A percentile compares a stretch with the other conserved stretches of the same genome.
Conservation (phyloP, 2,113 vertebrate species). For the Phalacrocorax pelagicus region DNA sequence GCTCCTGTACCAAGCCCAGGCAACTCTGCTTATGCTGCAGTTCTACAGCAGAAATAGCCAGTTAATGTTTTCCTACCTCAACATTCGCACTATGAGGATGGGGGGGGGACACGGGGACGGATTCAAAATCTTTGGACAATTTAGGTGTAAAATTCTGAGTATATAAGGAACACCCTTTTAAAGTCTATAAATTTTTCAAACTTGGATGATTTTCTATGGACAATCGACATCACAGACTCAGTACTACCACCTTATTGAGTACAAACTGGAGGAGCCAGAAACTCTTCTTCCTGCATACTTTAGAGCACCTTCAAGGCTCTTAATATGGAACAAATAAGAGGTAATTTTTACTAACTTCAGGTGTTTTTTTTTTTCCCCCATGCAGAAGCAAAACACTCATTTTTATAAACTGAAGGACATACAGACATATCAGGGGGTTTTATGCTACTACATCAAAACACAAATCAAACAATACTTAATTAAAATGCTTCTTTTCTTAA, state of each 20-base stretch:
- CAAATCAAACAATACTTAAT: not conserved
- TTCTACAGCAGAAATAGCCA: not conserved
- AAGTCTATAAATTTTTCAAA: not conserved
- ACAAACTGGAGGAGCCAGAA: not conserved
- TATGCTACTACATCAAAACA: not conserved
- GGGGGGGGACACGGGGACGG: not conserved
- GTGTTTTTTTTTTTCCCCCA: fast-evolving
- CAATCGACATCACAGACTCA: not conserved
- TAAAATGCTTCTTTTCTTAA: not conserved
- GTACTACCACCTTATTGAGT: not conserved
- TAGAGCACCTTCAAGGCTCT: not conserved
- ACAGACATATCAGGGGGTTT: not conserved
- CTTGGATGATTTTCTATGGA: not conserved
- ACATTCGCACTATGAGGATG: not conserved
- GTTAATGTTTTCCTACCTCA: not conserved
- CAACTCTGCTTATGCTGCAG: not conserved
- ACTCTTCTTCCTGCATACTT: not conserved
- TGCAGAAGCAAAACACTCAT: not conserved
- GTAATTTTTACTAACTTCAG: not conserved
- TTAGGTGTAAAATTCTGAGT: not conserved
- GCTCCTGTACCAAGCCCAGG: not conserved
- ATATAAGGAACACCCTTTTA: not conserved
- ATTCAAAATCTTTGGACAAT: not conserved
- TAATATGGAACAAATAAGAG: not conserved
- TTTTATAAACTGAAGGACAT: not conserved